Percentiles rank a stretch among this genome's conserved stretches.
These are phyloP conservation scores for Villa cingulata DNA, from an alignment of 2,888 invertebrate genomes.

Conservation along the genomic window DNA sequence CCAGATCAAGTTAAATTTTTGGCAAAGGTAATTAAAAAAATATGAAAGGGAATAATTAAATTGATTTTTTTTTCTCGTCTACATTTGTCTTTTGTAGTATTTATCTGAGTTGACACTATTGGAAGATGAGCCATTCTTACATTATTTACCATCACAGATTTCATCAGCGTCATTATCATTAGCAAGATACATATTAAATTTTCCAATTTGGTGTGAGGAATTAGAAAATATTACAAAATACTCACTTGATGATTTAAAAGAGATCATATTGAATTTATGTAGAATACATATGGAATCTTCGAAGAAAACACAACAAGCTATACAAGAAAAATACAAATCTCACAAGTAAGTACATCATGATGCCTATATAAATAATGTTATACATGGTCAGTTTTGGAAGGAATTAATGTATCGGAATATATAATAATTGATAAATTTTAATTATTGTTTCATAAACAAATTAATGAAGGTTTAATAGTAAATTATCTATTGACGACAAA, in stretches of 20 bases:
- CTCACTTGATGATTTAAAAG: slow-evolving; percentile 46
- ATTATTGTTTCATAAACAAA: no score
- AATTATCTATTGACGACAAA: no score
- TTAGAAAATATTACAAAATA: slow-evolving; percentile 56
- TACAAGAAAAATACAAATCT: slow-evolving; percentile 76
- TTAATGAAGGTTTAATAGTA: no score
- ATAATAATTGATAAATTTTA: no score
- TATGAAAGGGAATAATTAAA: not conserved
- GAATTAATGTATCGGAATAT: no score
- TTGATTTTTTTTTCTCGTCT: slow-evolving; percentile 2
- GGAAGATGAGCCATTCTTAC: slow-evolving; percentile 75
- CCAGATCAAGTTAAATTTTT: slow-evolving; percentile 58
- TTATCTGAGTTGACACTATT: slow-evolving; percentile 71
- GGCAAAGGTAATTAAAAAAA: slow-evolving; percentile 51
- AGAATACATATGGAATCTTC: slow-evolving; percentile 55
- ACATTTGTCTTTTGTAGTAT: slow-evolving; percentile 44
- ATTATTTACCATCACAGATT: slow-evolving; percentile 66
- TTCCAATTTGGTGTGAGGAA: slow-evolving; percentile 50
- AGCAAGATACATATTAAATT: slow-evolving; percentile 54
- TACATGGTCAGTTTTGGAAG: no score
- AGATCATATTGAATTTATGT: slow-evolving; percentile 53
- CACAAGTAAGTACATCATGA: slow-evolving; percentile 58
- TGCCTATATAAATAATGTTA: no score
- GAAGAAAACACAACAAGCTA: slow-evolving; percentile 62
- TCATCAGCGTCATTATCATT: slow-evolving; percentile 71